A percentile compares a stretch with the other conserved stretches of the same genome.
These are phyloP conservation scores for Ips typographus DNA, from an alignment of 1,140 invertebrate genomes.

Conservation along the genomic window DNA sequence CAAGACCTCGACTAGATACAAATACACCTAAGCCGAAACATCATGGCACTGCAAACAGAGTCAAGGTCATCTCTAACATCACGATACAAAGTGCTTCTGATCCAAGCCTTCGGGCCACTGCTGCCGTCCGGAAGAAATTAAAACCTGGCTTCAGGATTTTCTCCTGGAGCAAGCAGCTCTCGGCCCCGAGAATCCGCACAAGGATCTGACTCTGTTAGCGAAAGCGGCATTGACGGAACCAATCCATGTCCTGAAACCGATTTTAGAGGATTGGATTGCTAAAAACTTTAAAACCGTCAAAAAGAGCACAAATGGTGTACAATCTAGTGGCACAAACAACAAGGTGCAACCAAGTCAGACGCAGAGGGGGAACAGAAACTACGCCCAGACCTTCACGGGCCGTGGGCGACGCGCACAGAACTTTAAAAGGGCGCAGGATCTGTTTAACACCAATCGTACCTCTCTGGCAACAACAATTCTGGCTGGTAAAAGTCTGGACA, in stretches of 20 bases:
- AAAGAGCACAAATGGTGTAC: not conserved
- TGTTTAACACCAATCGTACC: not conserved
- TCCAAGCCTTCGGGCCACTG: not conserved
- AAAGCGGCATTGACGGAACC: no score
- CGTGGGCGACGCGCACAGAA: not conserved
- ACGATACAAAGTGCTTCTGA: not conserved
- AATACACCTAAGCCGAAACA: no score
- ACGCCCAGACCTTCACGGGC: not conserved
- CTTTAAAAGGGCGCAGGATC: not conserved
- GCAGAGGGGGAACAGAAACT: not conserved
- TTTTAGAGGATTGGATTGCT: not conserved
- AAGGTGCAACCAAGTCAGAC: not conserved
- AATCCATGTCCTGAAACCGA: not conserved
- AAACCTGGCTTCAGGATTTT: not conserved
- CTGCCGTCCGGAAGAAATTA: not conserved
- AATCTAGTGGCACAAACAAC: not conserved
- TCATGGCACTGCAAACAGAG: no score
- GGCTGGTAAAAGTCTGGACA: not conserved
- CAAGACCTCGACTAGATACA: not conserved
- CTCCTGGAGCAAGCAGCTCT: not conserved
- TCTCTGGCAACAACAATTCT: not conserved
- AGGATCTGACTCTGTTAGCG: no score
- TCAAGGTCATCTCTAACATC: not conserved
- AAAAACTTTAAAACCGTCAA: not conserved
- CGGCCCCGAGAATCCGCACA: not conserved